Evolutionary conservation across 2,113 vertebrate genomes (phyloP).

Genomic region (Saguinus midas): DNA sequence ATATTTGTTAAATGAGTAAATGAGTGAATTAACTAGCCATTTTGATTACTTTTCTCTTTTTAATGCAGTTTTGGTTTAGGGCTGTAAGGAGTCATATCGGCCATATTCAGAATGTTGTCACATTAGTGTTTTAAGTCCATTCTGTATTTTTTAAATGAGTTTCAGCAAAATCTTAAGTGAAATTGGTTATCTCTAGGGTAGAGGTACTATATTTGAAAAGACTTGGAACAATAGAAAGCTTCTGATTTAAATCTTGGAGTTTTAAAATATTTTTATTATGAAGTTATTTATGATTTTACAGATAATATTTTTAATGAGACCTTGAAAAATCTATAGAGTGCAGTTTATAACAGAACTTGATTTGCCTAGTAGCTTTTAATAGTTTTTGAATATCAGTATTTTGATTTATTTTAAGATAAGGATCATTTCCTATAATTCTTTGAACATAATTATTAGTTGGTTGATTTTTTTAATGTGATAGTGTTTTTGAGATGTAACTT

Average conservation of each 20-base stretch:
- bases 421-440: neutral
- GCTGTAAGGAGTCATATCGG: neutral
- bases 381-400: neutral
- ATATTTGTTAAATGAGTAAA: slow-evolving; percentile 10
- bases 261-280: slow-evolving; percentile 13
- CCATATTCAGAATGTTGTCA: neutral
- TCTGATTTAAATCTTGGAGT: neutral
- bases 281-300: neutral
- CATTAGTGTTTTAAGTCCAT: neutral
- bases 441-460: slow-evolving; percentile 2
- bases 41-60: slow-evolving; percentile 16
- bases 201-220: neutral
- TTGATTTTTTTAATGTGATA: neutral
- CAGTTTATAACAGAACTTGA: neutral
- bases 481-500: neutral
- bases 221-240: neutral
- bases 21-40: neutral
- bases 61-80: neutral
- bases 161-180: slow-evolving; percentile 9
- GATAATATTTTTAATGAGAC: neutral
- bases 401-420: slow-evolving; percentile 8
- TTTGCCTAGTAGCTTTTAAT: slow-evolving; percentile 14
- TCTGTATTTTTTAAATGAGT: slow-evolving; percentile 1
- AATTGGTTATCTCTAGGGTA: neutral
- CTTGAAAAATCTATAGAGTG: neutral